These are phyloP conservation scores for Poecile atricapillus DNA, from an alignment of 2,113 vertebrate genomes.

Conservation along the genomic window DNA sequence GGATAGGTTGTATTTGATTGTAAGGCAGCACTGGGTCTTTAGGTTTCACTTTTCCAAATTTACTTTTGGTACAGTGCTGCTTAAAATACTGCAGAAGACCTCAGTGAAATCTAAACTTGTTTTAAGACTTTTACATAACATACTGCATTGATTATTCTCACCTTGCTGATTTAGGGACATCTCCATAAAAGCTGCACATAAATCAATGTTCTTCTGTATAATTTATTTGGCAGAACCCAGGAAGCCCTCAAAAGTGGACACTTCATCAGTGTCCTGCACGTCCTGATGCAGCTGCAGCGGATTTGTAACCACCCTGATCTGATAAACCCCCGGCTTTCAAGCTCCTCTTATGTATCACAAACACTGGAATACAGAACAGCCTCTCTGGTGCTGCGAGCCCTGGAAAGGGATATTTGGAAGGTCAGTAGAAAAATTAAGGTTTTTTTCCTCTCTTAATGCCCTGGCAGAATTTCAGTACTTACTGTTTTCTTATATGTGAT, in stretches of 20 bases:
- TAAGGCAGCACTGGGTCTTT: not conserved
- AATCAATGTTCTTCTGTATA: not conserved
- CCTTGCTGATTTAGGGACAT: not conserved
- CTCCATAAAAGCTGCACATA: not conserved
- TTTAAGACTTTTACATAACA: not conserved
- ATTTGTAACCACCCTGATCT: slow-evolving; percentile 93
- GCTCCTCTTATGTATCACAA: slow-evolving; percentile 77
- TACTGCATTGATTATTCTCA: not conserved
- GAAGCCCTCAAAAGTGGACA: slow-evolving; percentile 90
- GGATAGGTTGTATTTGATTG: not conserved
- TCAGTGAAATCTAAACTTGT: not conserved
- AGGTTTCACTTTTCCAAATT: not conserved
- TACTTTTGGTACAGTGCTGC: not conserved
- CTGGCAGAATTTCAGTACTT: not conserved
- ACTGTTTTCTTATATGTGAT: not conserved
- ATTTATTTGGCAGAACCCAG: slow-evolving; percentile 75
- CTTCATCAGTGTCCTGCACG: slow-evolving; percentile 90
- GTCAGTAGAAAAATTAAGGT: slow-evolving; percentile 51
- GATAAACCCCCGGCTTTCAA: slow-evolving; percentile 79
- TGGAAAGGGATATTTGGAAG: slow-evolving; percentile 78
- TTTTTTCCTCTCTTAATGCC: not conserved
- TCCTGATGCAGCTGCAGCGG: slow-evolving; percentile 88
- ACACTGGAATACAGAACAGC: slow-evolving; percentile 79
- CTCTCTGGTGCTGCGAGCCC: slow-evolving; percentile 81
- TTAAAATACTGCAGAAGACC: not conserved